Evolutionary conservation across 2,797 vertebrate species (phyloP), one percentile per base, ranked within the genome.

Genomic region (Orestias chungarensis): DNA sequence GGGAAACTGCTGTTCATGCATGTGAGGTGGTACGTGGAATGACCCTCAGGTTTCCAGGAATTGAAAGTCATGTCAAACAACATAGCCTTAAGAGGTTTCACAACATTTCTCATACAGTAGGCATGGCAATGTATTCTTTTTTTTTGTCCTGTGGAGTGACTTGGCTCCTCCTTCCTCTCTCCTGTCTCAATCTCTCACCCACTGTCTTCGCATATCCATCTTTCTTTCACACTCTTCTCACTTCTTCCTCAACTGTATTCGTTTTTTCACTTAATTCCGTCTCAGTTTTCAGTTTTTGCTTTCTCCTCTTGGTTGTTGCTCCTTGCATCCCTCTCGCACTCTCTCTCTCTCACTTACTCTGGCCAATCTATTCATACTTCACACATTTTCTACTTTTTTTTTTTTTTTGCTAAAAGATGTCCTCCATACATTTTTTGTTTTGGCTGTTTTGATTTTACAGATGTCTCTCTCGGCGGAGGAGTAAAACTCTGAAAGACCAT

Each of bases 171-270:
- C 77, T 84, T 83, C 79, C 57, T 74, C 80, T 82, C 73, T 83
- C 76, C 76, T 88, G 73, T 83, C 79, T 86, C 80, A 47, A 74
- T 80, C 88, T 86, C 74, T 85, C 86, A 86, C 84, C 82, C 88
- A 87, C 88, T 82, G 71, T 86, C 81, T 81, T 72, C 31, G 27
- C 79, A 82, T 80, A 79, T 84, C 82, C 86, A 83, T 88, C 85
- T 88, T 76, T 88, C 80, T 86, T 88, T 91, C 88, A 75, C 86
- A 88, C 87, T 90, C 86, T 82, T 90, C 86, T 88, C 85, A 87
- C 85, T 87, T 88, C 83, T 86, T 74, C 76, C 82, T 84, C 80
- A 82, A 79, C 90, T 85, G 75, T 72, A 75, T 84, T 86, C 74
- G 40, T 86, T 85, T 86, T 85, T 79, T 85, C 82, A 83, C 81